These are phyloP conservation scores for Vultur gryphus DNA, from an alignment of 2,797 vertebrate genomes.

Conservation along the genomic window DNA sequence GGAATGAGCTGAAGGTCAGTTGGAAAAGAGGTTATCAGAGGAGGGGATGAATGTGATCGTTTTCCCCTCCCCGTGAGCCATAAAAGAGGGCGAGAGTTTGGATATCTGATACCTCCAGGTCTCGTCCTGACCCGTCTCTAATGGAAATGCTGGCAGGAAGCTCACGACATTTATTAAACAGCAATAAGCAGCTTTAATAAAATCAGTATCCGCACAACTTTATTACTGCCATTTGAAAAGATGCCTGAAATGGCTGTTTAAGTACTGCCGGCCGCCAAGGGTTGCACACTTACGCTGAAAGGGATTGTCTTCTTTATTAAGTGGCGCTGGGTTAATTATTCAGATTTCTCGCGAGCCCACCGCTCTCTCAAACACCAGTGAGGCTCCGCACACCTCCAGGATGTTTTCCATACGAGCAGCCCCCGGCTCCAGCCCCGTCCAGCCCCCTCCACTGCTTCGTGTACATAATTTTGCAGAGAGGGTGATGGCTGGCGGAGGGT, in stretches of 20 bases:
- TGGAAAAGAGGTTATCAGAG: constrained; percentile 11
- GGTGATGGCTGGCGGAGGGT: not conserved
- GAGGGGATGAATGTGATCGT: not conserved
- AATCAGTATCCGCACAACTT: not conserved
- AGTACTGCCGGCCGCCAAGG: not conserved
- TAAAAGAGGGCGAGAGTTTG: constrained; percentile 11
- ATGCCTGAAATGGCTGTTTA: constrained; percentile 22
- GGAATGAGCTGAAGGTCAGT: constrained; percentile 30
- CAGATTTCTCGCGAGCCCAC: not conserved
- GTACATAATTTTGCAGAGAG: not conserved
- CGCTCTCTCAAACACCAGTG: not conserved
- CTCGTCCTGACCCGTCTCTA: constrained; percentile 9
- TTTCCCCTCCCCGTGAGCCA: not conserved
- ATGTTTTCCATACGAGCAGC: not conserved
- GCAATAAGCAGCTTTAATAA: constrained; percentile 55
- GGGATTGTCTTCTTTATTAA: constrained; percentile 23
- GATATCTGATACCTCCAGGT: constrained; percentile 41
- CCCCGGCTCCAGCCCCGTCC: not conserved
- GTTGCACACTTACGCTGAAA: not conserved
- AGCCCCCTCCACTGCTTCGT: accelerated
- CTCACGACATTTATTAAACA: constrained; percentile 25
- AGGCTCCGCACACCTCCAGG: not conserved
- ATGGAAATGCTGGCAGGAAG: constrained; percentile 58
- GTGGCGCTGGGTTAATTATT: constrained; percentile 31
- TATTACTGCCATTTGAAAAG: not conserved